phyloP scores from a whole-genome alignment of 1,140 invertebrate species.

The Drosophila ogumai region DNA sequence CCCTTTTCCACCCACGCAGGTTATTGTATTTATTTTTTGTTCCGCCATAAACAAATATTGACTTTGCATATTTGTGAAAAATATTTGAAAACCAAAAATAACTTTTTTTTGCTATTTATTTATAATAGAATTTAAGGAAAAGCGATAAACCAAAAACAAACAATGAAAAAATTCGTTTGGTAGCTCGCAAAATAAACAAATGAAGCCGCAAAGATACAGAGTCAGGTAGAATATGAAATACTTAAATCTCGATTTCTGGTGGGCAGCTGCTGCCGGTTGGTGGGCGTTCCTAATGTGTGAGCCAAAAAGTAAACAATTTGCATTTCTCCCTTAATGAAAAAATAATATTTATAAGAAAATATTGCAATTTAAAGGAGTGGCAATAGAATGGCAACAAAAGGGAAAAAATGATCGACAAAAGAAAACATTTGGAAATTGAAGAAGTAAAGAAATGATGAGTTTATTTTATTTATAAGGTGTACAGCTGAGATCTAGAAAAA shows the following conservation, averaged over 20 bases:
- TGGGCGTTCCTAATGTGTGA: slow-evolving; percentile 56
- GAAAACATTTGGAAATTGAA: not conserved
- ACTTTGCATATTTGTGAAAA: slow-evolving; percentile 67
- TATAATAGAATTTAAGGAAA: slow-evolving; percentile 36
- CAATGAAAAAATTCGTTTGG: slow-evolving; percentile 51
- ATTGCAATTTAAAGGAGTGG: slow-evolving; percentile 15
- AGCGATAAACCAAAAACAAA: slow-evolving; percentile 61
- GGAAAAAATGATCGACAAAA: slow-evolving; percentile 7
- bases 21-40: slow-evolving; percentile 15
- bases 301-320: slow-evolving; percentile 63
- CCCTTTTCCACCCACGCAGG: slow-evolving; percentile 12
- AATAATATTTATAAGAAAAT: slow-evolving; percentile 60
- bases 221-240: slow-evolving; percentile 29
- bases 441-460: too few species aligned
- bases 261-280: slow-evolving; percentile 42
- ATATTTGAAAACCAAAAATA: slow-evolving; percentile 41
- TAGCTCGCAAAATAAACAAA: slow-evolving; percentile 56
- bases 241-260: slow-evolving; percentile 9
- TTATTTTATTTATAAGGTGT: not conserved
- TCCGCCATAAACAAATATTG: slow-evolving; percentile 54
- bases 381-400: slow-evolving; percentile 3
- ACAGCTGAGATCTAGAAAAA: too few species aligned
- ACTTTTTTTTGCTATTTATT: slow-evolving; percentile 47
- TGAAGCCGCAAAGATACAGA: slow-evolving; percentile 20
- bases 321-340: slow-evolving; percentile 70